A percentile compares a stretch with the other conserved stretches of the same genome.
Evolutionary conservation across 2,113 vertebrate species (phyloP).

Genomic region (Cisticola juncidis): DNA sequence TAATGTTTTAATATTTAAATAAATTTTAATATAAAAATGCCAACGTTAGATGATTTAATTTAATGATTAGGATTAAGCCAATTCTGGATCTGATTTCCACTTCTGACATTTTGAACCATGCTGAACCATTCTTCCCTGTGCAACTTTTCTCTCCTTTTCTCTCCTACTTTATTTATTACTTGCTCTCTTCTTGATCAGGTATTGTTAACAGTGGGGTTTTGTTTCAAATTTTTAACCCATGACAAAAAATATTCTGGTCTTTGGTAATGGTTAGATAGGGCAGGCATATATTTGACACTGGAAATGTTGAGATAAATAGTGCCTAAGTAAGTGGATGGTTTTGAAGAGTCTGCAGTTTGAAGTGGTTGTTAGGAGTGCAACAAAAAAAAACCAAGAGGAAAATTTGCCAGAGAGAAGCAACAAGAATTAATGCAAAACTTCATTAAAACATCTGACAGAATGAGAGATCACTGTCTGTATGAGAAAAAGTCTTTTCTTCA

Average conservation of each 20-base stretch:
- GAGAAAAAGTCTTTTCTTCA: background rate
- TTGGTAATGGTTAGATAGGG: background rate
- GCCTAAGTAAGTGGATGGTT: background rate
- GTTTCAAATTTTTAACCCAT: background rate
- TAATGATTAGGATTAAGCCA: background rate
- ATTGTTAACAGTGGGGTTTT: background rate
- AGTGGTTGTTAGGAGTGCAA: background rate
- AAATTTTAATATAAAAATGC: background rate
- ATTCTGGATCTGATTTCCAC: background rate
- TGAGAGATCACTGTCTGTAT: background rate
- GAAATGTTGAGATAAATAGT: background rate
- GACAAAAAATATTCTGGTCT: background rate
- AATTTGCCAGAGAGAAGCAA: background rate
- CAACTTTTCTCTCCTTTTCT: background rate
- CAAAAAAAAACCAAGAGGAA: rapidly evolving
- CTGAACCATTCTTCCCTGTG: background rate
- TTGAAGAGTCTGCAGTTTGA: background rate
- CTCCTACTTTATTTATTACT: background rate
- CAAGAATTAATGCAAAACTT: background rate
- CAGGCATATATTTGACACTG: background rate
- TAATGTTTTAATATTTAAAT: too few relatives aligned
- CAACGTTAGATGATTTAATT: background rate
- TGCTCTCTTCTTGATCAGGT: background rate
- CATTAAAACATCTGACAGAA: background rate
- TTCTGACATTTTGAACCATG: background rate